Evolutionary conservation across 2,888 invertebrate species (phyloP), one percentile per base, ranked within the genome.

Genomic region (Drosophila diplacantha): DNA sequence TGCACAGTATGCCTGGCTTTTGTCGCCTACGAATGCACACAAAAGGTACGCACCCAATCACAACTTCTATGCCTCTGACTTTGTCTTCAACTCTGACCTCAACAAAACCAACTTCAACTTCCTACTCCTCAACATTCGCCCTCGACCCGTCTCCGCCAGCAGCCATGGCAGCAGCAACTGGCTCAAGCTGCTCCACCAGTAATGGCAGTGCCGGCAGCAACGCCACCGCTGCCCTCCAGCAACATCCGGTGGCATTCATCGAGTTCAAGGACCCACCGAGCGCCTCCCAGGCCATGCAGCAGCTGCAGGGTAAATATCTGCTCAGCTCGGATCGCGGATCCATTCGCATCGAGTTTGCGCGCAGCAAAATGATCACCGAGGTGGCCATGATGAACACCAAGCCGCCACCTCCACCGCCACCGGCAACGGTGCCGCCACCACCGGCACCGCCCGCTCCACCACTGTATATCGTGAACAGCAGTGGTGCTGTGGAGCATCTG

Each of bases 341-440:
- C 88, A 97, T 99, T 89, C 94, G 98, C 89, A 97, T 99, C 90
- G 98, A 99, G 92, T 99, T 95, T 92, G 98, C 98, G 90, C 96
- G 97, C 92, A 96, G 95, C 91, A 98, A 98, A 93, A 97, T 98
- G 97, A 96, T 96, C 88, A 95, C 91, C 89, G 92, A 88, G 67
- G 41, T 75, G 32, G 58, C 77, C 11, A 50, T 74, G 26, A 71
- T 77, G 71, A 60, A 54, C 49, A 61, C 32, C 34, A 67, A 61
- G 52, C 43, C 60, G 57, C 51, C 69, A 44, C 52, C 38, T 12
- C 38, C 66, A 35, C 22, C 41, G 24, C 41, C 66, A 37, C 22
- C 38, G 58, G 49, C 50, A 49, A 24, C 75, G 49, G 57, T 53
- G 14, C 32, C 72, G 55, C 31, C 73, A 58, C 35, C 74, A 54